Percentiles rank a stretch among this genome's conserved stretches.
These are phyloP conservation scores for Phymatocera aterrima DNA, from an alignment of 2,888 invertebrate genomes.

Conservation along the genomic window DNA sequence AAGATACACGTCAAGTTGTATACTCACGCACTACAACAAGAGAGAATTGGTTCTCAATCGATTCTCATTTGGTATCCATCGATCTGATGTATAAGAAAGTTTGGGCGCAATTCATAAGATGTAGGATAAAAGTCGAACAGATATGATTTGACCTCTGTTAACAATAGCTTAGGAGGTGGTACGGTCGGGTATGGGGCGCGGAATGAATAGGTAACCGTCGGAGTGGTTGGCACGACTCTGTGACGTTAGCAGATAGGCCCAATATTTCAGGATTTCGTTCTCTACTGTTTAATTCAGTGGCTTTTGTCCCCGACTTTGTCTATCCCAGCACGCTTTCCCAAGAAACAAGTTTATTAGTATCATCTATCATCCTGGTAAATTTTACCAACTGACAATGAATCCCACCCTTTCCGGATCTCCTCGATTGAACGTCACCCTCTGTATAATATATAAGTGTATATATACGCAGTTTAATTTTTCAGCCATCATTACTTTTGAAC, in stretches of 20 bases:
- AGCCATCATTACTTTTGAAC: slow-evolving; percentile 8
- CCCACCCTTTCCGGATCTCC: neutral
- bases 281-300: slow-evolving; percentile 41
- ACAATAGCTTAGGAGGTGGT: slow-evolving; percentile 18
- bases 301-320: slow-evolving; percentile 46
- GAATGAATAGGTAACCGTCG: slow-evolving; percentile 30
- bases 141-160: slow-evolving; percentile 13
- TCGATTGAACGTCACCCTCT: neutral
- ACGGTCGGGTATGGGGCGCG: neutral
- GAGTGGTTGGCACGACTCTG: slow-evolving; percentile 36
- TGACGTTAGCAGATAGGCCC: slow-evolving; percentile 42
- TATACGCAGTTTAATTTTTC: neutral
- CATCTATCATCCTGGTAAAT: slow-evolving; percentile 37
- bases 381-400: slow-evolving; percentile 13
- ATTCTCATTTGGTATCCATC: neutral
- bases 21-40: neutral
- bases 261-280: slow-evolving; percentile 45
- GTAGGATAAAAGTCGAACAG: neutral
- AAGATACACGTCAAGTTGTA: neutral
- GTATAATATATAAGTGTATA: too few relatives aligned
- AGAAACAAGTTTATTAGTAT: slow-evolving; percentile 39
- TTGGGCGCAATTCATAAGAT: neutral
- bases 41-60: neutral
- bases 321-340: slow-evolving; percentile 35
- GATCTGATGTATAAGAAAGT: neutral